Conservation (phyloP, 2,888 invertebrate species). For the Diarsia dahlii region DNA sequence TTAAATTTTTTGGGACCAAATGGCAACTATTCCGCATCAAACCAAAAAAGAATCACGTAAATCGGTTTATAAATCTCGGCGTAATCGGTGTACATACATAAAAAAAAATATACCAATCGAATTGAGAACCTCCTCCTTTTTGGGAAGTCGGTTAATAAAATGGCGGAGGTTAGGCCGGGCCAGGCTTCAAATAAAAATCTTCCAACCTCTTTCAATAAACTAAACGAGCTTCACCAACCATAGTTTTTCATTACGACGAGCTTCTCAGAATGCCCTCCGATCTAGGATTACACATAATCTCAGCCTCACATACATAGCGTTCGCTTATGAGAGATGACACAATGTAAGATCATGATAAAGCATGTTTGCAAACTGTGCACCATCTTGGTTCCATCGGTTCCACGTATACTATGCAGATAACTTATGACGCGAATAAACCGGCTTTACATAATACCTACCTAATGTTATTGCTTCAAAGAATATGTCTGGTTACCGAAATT, state of each 20-base stretch:
- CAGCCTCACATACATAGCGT: constrained; percentile 7
- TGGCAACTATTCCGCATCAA: too few relatives aligned
- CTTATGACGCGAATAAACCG: constrained; percentile 33
- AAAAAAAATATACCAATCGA: too few relatives aligned
- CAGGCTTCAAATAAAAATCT: too few relatives aligned
- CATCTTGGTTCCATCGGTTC: constrained; percentile 35
- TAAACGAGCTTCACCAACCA: background rate
- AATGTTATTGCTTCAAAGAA: background rate
- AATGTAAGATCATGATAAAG: constrained; percentile 70
- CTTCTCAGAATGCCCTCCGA: background rate
- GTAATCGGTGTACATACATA: too few relatives aligned
- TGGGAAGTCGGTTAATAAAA: too few relatives aligned
- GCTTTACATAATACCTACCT: constrained; percentile 10
- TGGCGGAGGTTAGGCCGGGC: too few relatives aligned
- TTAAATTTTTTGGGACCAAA: too few relatives aligned
- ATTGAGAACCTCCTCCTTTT: too few relatives aligned
- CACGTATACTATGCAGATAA: constrained; percentile 18
- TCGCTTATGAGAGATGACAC: constrained; percentile 9
- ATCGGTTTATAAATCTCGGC: too few relatives aligned
- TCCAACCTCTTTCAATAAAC: too few relatives aligned
- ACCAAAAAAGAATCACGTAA: too few relatives aligned
- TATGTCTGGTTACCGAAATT: constrained; percentile 6
- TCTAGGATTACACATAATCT: constrained; percentile 10
- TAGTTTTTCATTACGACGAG: background rate
- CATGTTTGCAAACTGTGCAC: constrained; percentile 69